These are phyloP conservation scores for Squalus acanthias DNA, from an alignment of 2,797 vertebrate genomes.

Conservation along the genomic window DNA sequence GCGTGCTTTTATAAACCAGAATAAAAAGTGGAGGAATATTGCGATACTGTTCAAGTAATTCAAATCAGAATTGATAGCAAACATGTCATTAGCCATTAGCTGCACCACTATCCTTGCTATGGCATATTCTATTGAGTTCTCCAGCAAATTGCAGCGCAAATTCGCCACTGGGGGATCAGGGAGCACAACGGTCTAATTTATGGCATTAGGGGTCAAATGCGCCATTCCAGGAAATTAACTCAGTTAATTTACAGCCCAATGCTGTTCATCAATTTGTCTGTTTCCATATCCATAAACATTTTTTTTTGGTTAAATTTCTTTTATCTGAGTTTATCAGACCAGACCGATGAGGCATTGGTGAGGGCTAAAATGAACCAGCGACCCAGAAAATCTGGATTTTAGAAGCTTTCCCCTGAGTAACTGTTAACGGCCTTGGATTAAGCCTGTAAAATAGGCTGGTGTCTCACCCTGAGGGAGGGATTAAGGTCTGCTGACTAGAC, in stretches of 20 bases:
- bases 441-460: not conserved
- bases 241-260: not conserved
- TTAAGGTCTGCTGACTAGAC: slow-evolving; percentile 22
- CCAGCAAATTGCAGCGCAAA: not conserved
- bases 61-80: not conserved
- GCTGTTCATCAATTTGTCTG: not conserved
- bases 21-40: not conserved
- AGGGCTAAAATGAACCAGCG: not conserved
- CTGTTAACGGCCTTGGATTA: slow-evolving; percentile 10
- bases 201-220: not conserved
- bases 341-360: not conserved
- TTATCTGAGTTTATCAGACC: not conserved
- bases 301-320: slow-evolving; percentile 18
- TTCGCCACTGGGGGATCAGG: too few relatives aligned
- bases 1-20: not conserved
- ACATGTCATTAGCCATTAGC: not conserved
- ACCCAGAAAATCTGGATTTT: slow-evolving; percentile 12
- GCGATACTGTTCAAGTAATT: not conserved
- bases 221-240: not conserved
- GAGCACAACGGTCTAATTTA: not conserved
- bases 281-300: not conserved
- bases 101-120: not conserved
- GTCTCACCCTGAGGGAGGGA: slow-evolving; percentile 24
- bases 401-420: not conserved
- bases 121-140: not conserved